phyloP scores from a whole-genome alignment of 2,888 invertebrate species.

The Ferrisia virgata region DNA sequence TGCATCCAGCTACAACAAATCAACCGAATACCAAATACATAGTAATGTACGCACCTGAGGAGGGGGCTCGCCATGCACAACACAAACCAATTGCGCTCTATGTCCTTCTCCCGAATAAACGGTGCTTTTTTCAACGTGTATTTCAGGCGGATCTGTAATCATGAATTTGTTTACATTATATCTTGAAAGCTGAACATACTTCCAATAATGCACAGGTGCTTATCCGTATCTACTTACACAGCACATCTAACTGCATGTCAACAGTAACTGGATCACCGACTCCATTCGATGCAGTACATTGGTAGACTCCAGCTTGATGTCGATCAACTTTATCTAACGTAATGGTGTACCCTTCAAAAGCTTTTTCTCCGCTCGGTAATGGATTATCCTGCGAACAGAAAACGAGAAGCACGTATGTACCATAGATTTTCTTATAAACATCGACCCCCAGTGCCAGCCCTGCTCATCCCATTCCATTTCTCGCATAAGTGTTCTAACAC shows the following conservation, averaged over 20 bases:
- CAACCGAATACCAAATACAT: too few species aligned
- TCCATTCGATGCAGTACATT: conserved; percentile 56
- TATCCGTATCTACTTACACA: conserved; percentile 55
- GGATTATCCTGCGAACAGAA: conserved; percentile 55
- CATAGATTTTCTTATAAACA: neutral
- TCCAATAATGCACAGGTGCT: too few species aligned
- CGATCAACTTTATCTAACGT: conserved; percentile 59
- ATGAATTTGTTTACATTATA: too few species aligned
- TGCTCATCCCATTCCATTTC: too few species aligned
- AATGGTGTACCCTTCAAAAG: conserved; percentile 59
- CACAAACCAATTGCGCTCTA: conserved; percentile 66
- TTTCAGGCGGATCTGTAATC: conserved; percentile 64
- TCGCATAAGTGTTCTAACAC: neutral
- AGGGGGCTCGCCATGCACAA: conserved; percentile 66
- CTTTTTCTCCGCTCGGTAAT: conserved; percentile 62
- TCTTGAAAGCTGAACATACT: too few species aligned
- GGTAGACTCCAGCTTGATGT: conserved; percentile 53
- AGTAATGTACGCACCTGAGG: conserved; percentile 58
- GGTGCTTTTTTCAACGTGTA: conserved; percentile 67
- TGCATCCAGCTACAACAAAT: too few species aligned
- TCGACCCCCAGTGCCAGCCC: neutral
- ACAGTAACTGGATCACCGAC: conserved; percentile 56
- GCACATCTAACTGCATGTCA: conserved; percentile 58
- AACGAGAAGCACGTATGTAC: conserved; percentile 27
- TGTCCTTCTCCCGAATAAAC: conserved; percentile 69